A percentile compares a stretch with the other conserved stretches of the same genome.
Conservation (phyloP, 2,888 invertebrate species). For the Melieria omissa region DNA sequence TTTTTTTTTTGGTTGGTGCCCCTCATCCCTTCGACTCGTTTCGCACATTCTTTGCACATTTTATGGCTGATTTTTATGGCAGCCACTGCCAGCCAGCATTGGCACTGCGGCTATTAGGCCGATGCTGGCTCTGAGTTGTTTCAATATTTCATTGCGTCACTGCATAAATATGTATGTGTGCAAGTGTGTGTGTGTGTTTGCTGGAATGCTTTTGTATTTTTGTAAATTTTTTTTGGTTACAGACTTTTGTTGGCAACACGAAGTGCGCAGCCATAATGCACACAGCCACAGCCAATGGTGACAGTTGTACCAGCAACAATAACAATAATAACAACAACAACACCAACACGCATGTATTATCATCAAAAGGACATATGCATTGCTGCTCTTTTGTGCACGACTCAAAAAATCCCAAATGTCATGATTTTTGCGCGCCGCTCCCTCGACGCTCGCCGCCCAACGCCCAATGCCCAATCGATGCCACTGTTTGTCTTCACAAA, state of each 20-base stretch:
- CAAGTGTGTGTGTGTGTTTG: neutral
- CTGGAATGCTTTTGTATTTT: neutral
- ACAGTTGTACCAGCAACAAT: no score
- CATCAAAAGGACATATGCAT: conserved; percentile 11
- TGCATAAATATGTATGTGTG: no score
- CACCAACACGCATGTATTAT: neutral
- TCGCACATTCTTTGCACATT: neutral
- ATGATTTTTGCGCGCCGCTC: conserved; percentile 8
- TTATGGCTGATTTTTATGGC: conserved; percentile 30
- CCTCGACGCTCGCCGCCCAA: no score
- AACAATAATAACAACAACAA: no score
- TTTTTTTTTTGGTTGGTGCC: neutral
- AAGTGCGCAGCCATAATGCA: conserved; percentile 38
- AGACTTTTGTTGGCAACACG: conserved; percentile 21
- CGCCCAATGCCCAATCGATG: no score
- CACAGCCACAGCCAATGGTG: neutral
- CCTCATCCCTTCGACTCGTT: neutral
- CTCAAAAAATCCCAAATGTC: conserved; percentile 27
- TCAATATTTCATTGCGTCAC: no score
- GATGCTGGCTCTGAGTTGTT: no score
- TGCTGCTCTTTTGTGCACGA: neutral
- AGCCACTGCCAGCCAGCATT: conserved; percentile 41
- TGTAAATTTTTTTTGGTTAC: conserved; percentile 35
- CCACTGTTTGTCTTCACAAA: no score
- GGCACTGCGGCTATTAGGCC: no score